Base-by-base conservation (phyloP, 2,113 vertebrate species). In the Myotis davidii region DNA sequence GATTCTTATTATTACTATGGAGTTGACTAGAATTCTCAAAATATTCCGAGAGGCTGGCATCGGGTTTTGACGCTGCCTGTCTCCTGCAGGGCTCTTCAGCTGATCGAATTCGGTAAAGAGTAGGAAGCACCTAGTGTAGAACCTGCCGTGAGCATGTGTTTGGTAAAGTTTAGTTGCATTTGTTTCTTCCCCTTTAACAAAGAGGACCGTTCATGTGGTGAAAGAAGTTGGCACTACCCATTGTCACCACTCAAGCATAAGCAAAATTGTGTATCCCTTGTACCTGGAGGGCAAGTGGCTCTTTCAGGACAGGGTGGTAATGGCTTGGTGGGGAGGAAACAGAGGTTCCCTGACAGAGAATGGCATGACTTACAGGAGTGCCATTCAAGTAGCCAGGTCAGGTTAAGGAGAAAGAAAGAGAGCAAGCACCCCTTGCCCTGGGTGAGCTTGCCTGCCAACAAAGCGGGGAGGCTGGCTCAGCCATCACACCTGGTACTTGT, bases 401-500 rank as follows among this genome's bases (percentile, higher is more conserved):
- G 48, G 56, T 4, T 5, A 14, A 76, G 32, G 32, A 90, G 70
- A 25, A 64, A 27, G n/a, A 81, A 21, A 23, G 3, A 45, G 25
- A 14, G 34, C 4, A 69, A 32, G 34, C n/a, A 9, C 25, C 3
- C 4, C 74, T 34, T 2, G 1, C 42, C 45, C 20, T 9, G 42
- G 21, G 13, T 32, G 21, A 78, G 13, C 29, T 77, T 20, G 21
- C 21, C n/a, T 61, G 39, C 52, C 18, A 13, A 6, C 9, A 2
- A 0, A 1, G n/a, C 2, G 29, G 72, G 42, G 39, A 56, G 42
- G 34, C 27, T 18, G 9, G n/a, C 23, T 69, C n/a, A 18, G 50
- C 65, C 42, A 1, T 39, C 0, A 1, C 42, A 61, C 50, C 45
- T 17, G 1, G 7, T 32, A 7, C 20, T 4, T 0, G 0, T 1